A percentile compares a stretch with the other conserved stretches of the same genome.
phyloP scores from a whole-genome alignment of 2,797 vertebrate species.

The Lophotriccus pileatus region DNA sequence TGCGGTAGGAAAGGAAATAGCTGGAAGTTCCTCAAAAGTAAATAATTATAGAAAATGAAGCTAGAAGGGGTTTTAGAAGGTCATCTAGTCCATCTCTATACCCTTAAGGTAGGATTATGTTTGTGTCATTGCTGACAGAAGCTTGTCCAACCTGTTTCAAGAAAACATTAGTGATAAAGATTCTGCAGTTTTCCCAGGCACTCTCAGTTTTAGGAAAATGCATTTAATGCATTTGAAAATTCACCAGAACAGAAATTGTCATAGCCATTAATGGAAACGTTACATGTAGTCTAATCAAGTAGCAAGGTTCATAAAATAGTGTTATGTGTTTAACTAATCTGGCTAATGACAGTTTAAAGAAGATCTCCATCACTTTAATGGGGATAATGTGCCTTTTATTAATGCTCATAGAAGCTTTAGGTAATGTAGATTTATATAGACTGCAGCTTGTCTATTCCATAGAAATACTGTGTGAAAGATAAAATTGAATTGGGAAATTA shows the following conservation, averaged over 20 bases:
- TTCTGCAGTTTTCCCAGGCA: neutral
- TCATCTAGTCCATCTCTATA: slow-evolving; percentile 28
- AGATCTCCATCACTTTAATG: neutral
- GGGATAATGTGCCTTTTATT: neutral
- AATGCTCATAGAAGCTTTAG: neutral
- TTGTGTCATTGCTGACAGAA: neutral
- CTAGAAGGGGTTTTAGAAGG: slow-evolving; percentile 3
- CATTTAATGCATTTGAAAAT: neutral
- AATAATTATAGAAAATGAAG: neutral
- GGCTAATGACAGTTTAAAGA: neutral
- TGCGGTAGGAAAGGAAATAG: neutral
- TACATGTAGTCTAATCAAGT: neutral
- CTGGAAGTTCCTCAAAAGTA: slow-evolving; percentile 12
- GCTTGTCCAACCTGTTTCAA: neutral
- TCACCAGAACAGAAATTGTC: neutral
- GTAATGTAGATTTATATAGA: neutral
- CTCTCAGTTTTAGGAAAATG: neutral
- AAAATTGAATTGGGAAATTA: neutral
- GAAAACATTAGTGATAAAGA: neutral
- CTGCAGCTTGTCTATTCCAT: neutral
- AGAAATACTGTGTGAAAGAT: neutral
- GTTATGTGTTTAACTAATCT: neutral
- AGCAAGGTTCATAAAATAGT: neutral
- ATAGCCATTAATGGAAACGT: neutral
- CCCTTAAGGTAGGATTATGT: slow-evolving; percentile 37